Evolutionary conservation across 2,113 vertebrate genomes (phyloP).

Genomic region (Ceyx margarethae): DNA sequence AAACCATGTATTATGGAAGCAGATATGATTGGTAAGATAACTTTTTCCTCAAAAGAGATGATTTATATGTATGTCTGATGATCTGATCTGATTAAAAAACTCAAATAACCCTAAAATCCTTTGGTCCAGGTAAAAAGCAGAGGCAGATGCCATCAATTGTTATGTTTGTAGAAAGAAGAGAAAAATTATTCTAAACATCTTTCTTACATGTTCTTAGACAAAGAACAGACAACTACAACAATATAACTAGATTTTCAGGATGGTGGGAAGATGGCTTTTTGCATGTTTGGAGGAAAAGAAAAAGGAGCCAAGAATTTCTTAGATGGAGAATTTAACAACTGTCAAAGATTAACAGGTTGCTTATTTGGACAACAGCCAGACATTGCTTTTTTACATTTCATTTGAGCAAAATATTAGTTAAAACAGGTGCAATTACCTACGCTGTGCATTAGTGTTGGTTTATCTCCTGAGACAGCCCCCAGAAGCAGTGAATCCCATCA

Average conservation of each 20-base stretch:
- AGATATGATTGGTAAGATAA: not conserved
- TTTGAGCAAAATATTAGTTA: slow-evolving; percentile 39
- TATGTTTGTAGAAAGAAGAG: not conserved
- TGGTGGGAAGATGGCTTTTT: not conserved
- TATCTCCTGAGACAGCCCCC: not conserved
- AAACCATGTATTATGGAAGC: not conserved
- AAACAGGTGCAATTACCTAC: slow-evolving; percentile 45
- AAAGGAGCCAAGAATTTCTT: not conserved
- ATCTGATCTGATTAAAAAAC: not conserved
- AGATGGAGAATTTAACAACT: slow-evolving; percentile 67
- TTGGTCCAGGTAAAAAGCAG: not conserved
- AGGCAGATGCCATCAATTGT: not conserved
- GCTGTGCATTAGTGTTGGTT: not conserved
- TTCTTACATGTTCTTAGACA: not conserved
- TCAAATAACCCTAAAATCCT: not conserved
- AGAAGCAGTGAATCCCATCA: not conserved
- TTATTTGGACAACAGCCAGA: slow-evolving; percentile 17
- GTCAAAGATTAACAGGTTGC: slow-evolving; percentile 65
- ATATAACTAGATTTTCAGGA: not conserved
- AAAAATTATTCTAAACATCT: not conserved
- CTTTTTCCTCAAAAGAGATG: not conserved
- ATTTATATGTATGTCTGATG: not conserved
- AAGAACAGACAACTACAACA: not conserved
- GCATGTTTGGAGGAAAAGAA: not conserved
- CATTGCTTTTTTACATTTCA: not conserved